Percentiles rank a stretch among this genome's conserved stretches.
Conservation (phyloP, 2,797 vertebrate species). For the Sciaenops ocellatus region DNA sequence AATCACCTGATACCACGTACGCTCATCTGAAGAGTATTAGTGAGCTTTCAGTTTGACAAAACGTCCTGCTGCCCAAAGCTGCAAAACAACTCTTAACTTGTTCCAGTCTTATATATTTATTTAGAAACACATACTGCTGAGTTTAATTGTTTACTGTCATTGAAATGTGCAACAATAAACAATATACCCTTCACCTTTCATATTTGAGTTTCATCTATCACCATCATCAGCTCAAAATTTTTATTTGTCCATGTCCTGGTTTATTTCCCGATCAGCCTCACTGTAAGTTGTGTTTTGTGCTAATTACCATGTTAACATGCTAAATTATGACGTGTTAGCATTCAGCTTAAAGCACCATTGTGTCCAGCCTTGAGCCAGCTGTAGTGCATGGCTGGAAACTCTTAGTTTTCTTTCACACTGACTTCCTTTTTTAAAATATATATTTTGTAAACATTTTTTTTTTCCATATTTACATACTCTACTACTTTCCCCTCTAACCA, state of each 20-base stretch:
- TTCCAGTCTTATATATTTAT: constrained; percentile 1
- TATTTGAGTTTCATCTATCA: too few species aligned
- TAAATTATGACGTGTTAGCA: background rate
- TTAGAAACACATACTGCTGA: background rate
- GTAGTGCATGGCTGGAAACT: too few species aligned
- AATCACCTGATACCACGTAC: constrained; percentile 67
- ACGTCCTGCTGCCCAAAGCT: constrained; percentile 39
- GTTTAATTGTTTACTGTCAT: too few species aligned
- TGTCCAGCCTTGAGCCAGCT: too few species aligned
- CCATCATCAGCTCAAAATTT: background rate
- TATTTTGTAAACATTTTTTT: too few species aligned
- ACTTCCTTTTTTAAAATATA: too few species aligned
- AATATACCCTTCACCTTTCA: background rate
- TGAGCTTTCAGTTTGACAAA: constrained; percentile 85
- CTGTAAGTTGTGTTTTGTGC: background rate
- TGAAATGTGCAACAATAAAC: background rate
- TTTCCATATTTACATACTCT: too few species aligned
- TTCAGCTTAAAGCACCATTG: too few species aligned
- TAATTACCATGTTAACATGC: background rate
- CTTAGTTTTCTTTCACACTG: too few species aligned
- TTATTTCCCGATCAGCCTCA: background rate
- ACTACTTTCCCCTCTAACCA: background rate
- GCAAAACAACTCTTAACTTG: constrained; percentile 9
- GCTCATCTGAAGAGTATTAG: constrained; percentile 62
- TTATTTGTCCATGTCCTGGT: too few species aligned